Conservation (phyloP, 2,113 vertebrate species). For the Sapayoa aenigma region DNA sequence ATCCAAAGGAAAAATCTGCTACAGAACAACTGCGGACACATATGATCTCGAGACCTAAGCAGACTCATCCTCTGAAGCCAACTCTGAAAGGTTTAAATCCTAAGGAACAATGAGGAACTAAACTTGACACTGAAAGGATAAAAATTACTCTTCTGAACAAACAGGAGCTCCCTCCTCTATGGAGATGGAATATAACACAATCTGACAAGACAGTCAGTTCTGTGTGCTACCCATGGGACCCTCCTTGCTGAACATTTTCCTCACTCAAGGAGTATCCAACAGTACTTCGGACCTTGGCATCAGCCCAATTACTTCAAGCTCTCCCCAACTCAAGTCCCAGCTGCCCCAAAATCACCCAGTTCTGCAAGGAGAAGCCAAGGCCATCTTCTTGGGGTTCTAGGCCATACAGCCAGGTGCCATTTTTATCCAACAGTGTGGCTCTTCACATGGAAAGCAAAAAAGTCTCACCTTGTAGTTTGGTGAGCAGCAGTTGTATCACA, state of each 20-base stretch:
- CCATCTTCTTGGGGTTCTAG: background rate
- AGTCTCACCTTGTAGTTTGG: conserved; percentile 86
- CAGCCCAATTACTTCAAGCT: background rate
- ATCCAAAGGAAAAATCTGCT: background rate
- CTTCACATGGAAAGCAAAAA: background rate
- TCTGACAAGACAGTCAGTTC: background rate
- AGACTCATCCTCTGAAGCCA: background rate
- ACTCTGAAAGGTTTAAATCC: background rate
- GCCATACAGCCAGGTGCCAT: background rate
- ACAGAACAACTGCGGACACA: background rate
- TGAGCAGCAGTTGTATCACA: conserved; percentile 89
- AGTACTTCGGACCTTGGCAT: background rate
- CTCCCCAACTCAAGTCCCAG: background rate
- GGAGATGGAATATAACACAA: background rate
- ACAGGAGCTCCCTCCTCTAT: background rate
- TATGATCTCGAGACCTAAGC: background rate
- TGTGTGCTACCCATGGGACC: background rate
- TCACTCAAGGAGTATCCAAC: background rate
- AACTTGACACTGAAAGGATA: background rate
- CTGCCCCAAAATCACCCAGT: background rate
- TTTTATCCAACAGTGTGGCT: background rate
- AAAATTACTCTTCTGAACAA: background rate
- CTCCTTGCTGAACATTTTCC: background rate
- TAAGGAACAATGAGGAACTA: background rate
- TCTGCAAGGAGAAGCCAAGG: background rate